These are phyloP conservation scores for Ferrisia virgata DNA, from an alignment of 2,888 invertebrate genomes.

Conservation along the genomic window DNA sequence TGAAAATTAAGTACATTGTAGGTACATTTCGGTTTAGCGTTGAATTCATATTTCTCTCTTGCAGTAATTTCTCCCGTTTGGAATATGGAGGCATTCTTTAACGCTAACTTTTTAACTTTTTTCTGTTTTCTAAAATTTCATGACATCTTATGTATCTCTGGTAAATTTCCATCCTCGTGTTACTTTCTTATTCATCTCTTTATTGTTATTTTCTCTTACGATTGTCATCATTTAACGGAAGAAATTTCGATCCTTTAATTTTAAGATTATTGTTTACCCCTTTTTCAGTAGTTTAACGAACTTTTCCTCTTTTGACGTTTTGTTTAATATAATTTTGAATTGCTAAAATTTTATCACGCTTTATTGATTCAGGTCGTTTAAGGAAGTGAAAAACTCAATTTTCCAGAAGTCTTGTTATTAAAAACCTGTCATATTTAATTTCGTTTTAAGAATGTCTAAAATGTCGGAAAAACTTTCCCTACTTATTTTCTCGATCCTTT, in stretches of 20 bases:
- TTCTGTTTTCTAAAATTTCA: not conserved
- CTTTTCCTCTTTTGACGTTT: not conserved
- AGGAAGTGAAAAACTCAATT: not conserved
- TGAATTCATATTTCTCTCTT: not conserved
- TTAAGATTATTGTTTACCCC: not conserved
- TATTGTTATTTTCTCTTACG: not conserved
- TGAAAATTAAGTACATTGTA: slow-evolving; percentile 3
- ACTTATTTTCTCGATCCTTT: not conserved
- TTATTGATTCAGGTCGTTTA: not conserved
- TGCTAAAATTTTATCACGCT: not conserved
- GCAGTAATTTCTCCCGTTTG: not conserved
- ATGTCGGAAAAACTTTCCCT: not conserved
- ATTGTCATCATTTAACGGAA: not conserved
- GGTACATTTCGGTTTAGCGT: not conserved
- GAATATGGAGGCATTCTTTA: not conserved
- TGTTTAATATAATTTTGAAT: slow-evolving; percentile 6
- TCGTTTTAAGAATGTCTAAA: not conserved
- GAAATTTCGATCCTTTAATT: not conserved
- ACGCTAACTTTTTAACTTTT: not conserved
- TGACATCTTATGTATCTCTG: not conserved
- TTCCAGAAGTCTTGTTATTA: not conserved
- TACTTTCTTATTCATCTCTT: not conserved
- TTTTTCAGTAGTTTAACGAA: not conserved
- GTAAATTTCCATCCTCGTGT: not conserved
- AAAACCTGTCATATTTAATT: not conserved